Conservation (phyloP, 2,888 invertebrate species). For the Cerceris rybyensis region DNA sequence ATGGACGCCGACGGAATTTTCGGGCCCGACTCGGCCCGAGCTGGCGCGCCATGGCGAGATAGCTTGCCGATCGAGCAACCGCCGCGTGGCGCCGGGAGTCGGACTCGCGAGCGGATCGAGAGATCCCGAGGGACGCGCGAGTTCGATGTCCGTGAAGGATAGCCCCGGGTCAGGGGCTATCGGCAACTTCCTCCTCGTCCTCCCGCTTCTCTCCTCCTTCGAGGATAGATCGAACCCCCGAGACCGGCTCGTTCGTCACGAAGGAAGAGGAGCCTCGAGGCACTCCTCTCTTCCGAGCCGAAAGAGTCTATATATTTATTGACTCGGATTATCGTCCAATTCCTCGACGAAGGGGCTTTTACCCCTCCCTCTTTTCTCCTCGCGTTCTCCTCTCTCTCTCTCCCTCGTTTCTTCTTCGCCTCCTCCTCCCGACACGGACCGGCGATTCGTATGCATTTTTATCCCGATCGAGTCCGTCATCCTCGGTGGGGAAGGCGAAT, state of each 20-base stretch:
- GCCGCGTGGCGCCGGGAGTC: background rate
- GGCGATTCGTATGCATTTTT: conserved; percentile 40
- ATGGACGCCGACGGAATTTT: too few species aligned
- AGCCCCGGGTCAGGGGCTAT: conserved; percentile 80
- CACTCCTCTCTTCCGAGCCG: conserved; percentile 62
- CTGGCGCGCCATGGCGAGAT: too few species aligned
- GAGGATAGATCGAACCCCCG: conserved; percentile 81
- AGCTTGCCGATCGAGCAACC: too few species aligned
- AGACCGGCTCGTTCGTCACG: conserved; percentile 79
- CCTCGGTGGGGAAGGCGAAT: background rate
- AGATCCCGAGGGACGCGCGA: conserved; percentile 77
- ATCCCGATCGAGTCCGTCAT: conserved; percentile 25
- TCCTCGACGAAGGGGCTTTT: conserved; percentile 23
- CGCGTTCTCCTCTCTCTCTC: background rate
- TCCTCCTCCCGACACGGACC: background rate
- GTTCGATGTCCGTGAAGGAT: conserved; percentile 79
- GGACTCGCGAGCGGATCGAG: conserved; percentile 57
- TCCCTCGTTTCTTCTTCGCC: background rate
- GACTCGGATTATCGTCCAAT: conserved; percentile 75
- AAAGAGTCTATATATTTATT: conserved; percentile 76
- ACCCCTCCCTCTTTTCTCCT: background rate
- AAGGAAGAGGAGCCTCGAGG: conserved; percentile 65
- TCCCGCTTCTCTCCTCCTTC: conserved; percentile 63
- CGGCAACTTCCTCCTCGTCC: conserved; percentile 71
- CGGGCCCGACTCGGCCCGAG: too few species aligned